Evolutionary conservation across 1,140 invertebrate species (phyloP).

Genomic region (Arctopsyche grandis): DNA sequence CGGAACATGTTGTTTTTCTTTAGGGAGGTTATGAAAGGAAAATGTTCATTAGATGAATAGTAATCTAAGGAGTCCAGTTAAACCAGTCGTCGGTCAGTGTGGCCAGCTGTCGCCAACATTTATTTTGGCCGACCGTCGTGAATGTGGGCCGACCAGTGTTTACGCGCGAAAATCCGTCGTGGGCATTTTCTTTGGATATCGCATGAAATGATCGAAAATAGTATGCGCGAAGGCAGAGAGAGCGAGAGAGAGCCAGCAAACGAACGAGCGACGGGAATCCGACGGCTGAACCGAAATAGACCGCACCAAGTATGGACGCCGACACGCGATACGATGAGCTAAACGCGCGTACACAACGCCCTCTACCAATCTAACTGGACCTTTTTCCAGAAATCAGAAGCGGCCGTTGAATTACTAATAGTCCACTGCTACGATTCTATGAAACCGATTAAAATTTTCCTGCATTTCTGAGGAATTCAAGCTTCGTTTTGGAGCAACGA

Average conservation of each 20-base stretch:
- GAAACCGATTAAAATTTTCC: too few species aligned
- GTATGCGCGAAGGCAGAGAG: slow-evolving; percentile 34
- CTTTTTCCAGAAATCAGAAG: not conserved
- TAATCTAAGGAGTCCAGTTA: too few species aligned
- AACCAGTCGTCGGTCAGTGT: too few species aligned
- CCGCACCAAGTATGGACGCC: slow-evolving; percentile 52
- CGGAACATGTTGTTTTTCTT: too few species aligned
- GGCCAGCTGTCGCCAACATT: slow-evolving; percentile 34
- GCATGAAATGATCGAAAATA: slow-evolving; percentile 53
- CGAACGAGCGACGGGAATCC: slow-evolving; percentile 28
- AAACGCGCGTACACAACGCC: not conserved
- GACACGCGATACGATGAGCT: slow-evolving; percentile 47
- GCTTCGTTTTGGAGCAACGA: too few species aligned
- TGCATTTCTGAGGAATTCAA: too few species aligned
- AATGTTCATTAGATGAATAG: too few species aligned
- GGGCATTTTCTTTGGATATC: slow-evolving; percentile 49
- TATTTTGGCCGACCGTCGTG: slow-evolving; percentile 20
- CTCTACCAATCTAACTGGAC: not conserved
- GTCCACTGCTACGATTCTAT: too few species aligned
- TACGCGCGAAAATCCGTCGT: slow-evolving; percentile 4
- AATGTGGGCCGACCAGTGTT: slow-evolving; percentile 26
- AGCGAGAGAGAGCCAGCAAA: not conserved
- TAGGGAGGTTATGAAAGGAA: too few species aligned
- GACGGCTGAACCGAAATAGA: slow-evolving; percentile 49
- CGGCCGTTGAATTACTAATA: not conserved